A percentile compares a stretch with the other conserved stretches of the same genome.
phyloP scores from a whole-genome alignment of 1,140 invertebrate genomes.

The Dryas iulia region DNA sequence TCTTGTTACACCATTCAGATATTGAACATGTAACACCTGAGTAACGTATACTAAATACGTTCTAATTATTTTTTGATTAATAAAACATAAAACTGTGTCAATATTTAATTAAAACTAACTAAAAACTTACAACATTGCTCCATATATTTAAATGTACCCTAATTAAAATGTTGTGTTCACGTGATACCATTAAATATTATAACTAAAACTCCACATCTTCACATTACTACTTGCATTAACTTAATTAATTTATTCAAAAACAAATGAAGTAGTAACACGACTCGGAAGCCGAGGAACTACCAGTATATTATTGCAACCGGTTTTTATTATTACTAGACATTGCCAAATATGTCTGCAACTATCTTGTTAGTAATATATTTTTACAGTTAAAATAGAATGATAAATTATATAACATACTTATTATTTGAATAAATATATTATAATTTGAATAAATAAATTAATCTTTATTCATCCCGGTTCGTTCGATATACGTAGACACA shows the following conservation, averaged over 20 bases:
- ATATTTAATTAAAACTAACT: neutral
- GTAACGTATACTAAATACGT: neutral
- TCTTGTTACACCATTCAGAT: neutral
- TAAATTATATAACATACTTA: too few species aligned
- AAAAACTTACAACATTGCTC: neutral
- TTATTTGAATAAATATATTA: neutral
- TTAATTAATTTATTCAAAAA: conserved; percentile 33
- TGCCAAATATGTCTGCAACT: conserved; percentile 22
- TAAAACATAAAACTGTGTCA: neutral
- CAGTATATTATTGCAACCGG: conserved; percentile 38
- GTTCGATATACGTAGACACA: neutral
- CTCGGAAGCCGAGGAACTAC: conserved; percentile 38
- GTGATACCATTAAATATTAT: neutral
- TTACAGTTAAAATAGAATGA: neutral
- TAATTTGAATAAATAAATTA: neutral
- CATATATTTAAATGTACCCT: neutral
- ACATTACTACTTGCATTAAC: neutral
- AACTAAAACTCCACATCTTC: neutral
- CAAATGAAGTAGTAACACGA: conserved; percentile 33
- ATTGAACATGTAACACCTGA: neutral
- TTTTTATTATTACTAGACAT: conserved; percentile 35
- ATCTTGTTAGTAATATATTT: neutral
- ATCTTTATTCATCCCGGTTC: neutral
- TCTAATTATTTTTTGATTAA: neutral
- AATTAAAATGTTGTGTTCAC: neutral